These are phyloP conservation scores for Nymphalis polychloros DNA, from an alignment of 2,888 invertebrate genomes.

Conservation along the genomic window DNA sequence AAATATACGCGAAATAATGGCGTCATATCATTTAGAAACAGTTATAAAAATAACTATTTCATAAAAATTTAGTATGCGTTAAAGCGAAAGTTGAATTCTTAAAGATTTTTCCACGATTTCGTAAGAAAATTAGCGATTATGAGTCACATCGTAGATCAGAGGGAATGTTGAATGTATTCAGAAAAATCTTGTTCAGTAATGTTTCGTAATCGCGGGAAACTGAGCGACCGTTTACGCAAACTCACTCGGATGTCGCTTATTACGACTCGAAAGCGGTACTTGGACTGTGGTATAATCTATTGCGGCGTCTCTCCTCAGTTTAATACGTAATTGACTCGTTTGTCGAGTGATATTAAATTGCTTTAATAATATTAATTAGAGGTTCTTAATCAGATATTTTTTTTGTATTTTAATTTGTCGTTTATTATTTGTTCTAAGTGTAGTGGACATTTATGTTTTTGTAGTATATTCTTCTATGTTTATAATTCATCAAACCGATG, in stretches of 20 bases:
- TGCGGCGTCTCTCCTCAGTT: slow-evolving; percentile 25
- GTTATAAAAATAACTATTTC: not conserved
- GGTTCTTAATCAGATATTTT: not conserved
- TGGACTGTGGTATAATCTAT: slow-evolving; percentile 25
- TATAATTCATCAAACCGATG: no score
- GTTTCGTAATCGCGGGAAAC: slow-evolving; percentile 61
- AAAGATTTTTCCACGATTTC: slow-evolving; percentile 30
- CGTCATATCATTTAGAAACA: no score
- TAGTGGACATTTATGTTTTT: no score
- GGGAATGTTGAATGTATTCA: slow-evolving; percentile 48
- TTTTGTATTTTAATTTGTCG: not conserved
- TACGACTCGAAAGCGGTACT: slow-evolving; percentile 32
- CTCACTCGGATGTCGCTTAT: slow-evolving; percentile 33
- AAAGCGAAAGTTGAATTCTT: slow-evolving; percentile 17
- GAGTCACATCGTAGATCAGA: slow-evolving; percentile 51
- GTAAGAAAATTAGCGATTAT: slow-evolving; percentile 41
- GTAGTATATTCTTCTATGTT: no score
- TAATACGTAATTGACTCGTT: slow-evolving; percentile 26
- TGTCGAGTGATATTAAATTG: slow-evolving; percentile 18
- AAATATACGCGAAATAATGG: no score
- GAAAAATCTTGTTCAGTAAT: slow-evolving; percentile 57
- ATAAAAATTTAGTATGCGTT: not conserved
- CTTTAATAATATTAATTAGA: slow-evolving; percentile 7
- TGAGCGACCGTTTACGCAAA: slow-evolving; percentile 41
- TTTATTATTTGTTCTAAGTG: no score